phyloP scores from a whole-genome alignment of 1,140 invertebrate species.

The Eriosoma lanigerum region DNA sequence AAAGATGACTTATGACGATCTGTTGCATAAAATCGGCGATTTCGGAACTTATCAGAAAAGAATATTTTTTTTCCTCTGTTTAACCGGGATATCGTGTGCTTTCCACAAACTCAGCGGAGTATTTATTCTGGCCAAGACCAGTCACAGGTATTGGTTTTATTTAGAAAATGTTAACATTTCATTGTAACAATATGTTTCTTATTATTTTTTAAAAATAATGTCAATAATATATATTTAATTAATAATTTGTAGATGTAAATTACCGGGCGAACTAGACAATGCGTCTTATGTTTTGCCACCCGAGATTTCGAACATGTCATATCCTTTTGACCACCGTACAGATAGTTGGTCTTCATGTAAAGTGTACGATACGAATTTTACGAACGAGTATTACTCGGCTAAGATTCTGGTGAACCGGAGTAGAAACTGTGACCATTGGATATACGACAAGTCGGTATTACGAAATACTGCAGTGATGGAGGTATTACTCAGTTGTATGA shows the following conservation, averaged over 20 bases:
- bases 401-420: slow-evolving; percentile 55
- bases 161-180: no score
- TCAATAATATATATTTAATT: no score
- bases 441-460: slow-evolving; percentile 66
- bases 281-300: slow-evolving; percentile 60
- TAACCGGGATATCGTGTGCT: slow-evolving; percentile 72
- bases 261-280: slow-evolving; percentile 64
- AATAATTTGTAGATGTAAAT: slow-evolving; percentile 63
- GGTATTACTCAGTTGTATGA: no score
- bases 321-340: slow-evolving; percentile 61
- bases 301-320: slow-evolving; percentile 61
- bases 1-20: slow-evolving; percentile 74
- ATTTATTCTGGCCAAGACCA: slow-evolving; percentile 69
- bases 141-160: slow-evolving; percentile 65
- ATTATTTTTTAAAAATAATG: background rate
- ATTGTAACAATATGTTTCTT: background rate
- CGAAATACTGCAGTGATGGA: slow-evolving; percentile 68
- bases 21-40: slow-evolving; percentile 69
- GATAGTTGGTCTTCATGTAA: slow-evolving; percentile 62
- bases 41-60: slow-evolving; percentile 74
- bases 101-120: slow-evolving; percentile 76
- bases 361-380: slow-evolving; percentile 59
- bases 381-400: slow-evolving; percentile 56
- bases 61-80: slow-evolving; percentile 70
- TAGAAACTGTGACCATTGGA: slow-evolving; percentile 62